Conservation (phyloP, 2,797 vertebrate species). For the Poecilia velifera region DNA sequence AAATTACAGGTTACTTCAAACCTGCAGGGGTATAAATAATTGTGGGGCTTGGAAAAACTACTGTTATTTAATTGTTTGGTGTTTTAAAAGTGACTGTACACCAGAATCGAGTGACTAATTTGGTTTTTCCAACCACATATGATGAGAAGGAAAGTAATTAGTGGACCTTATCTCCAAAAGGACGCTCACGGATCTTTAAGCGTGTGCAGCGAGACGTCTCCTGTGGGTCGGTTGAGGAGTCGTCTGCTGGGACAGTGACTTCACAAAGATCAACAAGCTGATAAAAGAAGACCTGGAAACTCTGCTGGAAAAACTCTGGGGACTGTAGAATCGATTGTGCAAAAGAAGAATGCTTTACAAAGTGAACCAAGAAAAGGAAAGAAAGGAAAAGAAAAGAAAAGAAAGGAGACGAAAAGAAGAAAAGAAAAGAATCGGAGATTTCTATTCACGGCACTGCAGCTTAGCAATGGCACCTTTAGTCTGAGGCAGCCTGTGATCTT, state of each 20-base stretch:
- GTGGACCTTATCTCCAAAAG: not conserved
- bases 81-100: not conserved
- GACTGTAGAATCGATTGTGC: not conserved
- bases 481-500: not conserved
- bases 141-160: not conserved
- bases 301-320: not conserved
- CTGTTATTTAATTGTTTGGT: not conserved
- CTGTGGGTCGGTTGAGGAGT: not conserved
- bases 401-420: no score
- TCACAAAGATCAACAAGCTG: not conserved
- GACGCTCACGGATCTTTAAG: not conserved
- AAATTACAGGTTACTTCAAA: not conserved
- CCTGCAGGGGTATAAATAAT: not conserved
- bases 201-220: not conserved
- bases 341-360: not conserved
- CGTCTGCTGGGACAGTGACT: not conserved
- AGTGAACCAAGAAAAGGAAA: not conserved
- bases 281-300: not conserved
- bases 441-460: not conserved
- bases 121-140: not conserved
- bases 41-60: not conserved
- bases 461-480: not conserved
- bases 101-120: not conserved
- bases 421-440: not conserved
- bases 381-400: no score